Conservation (phyloP, 92 coral and sea anemone species). For the Epizoanthus rinbou region DNA sequence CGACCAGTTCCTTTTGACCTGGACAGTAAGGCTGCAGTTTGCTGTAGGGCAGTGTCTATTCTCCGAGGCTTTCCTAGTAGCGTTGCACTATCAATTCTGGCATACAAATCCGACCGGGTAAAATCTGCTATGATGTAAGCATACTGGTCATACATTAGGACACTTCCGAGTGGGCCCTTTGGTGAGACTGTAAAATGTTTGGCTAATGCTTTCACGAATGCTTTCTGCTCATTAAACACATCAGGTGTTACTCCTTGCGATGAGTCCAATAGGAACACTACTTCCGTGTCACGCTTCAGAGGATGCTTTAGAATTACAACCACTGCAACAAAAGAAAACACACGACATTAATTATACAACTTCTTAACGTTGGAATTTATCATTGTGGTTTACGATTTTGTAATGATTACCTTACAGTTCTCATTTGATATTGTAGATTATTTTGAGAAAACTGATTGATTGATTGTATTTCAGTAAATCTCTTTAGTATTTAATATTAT, state of each 20-base stretch:
- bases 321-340: conserved; percentile 4
- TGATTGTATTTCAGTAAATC: no score
- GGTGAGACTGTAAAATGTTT: conserved; percentile 67
- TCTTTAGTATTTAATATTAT: no score
- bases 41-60: conserved; percentile 70
- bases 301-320: conserved; percentile 20
- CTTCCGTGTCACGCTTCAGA: conserved; percentile 60
- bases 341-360: no score
- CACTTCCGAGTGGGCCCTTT: conserved; percentile 77
- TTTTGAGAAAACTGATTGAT: no score
- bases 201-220: conserved; percentile 68
- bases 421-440: no score
- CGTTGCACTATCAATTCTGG: conserved; percentile 64
- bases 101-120: conserved; percentile 46
- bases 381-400: no score
- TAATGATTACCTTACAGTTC: no score
- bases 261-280: conserved; percentile 83
- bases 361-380: no score
- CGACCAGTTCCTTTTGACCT: conserved; percentile 55
- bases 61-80: conserved; percentile 59
- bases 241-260: conserved; percentile 68
- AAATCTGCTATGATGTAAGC: conserved; percentile 66
- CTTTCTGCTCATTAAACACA: conserved; percentile 66
- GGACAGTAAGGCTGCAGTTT: conserved; percentile 52
- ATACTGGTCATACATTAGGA: conserved; percentile 69